Evolutionary conservation across 2,113 vertebrate species (phyloP), one percentile per base, ranked within the genome.

Genomic region (Cyanistes caeruleus): DNA sequence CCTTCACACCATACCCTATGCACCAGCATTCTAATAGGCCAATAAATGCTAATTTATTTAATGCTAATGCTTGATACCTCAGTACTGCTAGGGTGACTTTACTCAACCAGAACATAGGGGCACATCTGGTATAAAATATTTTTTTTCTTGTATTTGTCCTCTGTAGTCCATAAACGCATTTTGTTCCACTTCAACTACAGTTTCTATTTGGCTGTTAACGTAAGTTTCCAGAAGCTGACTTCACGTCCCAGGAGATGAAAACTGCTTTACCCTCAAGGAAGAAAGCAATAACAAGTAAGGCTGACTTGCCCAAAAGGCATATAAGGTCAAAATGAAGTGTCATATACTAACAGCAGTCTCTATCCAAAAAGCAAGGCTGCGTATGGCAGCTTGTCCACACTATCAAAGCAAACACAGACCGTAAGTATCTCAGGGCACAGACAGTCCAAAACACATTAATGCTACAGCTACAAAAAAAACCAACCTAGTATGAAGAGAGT

Each of bases 191-290:
- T 92, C 48, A 94, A 73, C 78, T 80, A 39, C 4, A 79, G 62
- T 68, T 78, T 72, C 30, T 31, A 82, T 84, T 18, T 78, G 49
- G 39, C 80, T 78, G 53, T 53, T 83, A 77, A 90, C 0, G 0
- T 52, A 75, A 84, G 60, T 58, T 93, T 84, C 60, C 58, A 94
- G 91, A 82, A 87, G 58, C 65, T 87, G 91, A 87, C 48, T 86
- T 95, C 46, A 65, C 6, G 33, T 85, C 93, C 70, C 74, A 73
- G 4, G 78, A 90, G 87, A 95, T 14, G 62, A 91, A 91, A 91
- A 89, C 39, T 73, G 37, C 44, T 91, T 87, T 69, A 69, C 53
- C 33, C 58, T 89, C 46, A 53, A 91, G 84, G 82, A 84, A 93
- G 28, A 76, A 93, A 94, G 68, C 56, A 93, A 2, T n/a, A 84